A percentile compares a stretch with the other conserved stretches of the same genome.
These are phyloP conservation scores for Megaceryle maxima DNA, from an alignment of 2,113 vertebrate species.

Conservation along the genomic window DNA sequence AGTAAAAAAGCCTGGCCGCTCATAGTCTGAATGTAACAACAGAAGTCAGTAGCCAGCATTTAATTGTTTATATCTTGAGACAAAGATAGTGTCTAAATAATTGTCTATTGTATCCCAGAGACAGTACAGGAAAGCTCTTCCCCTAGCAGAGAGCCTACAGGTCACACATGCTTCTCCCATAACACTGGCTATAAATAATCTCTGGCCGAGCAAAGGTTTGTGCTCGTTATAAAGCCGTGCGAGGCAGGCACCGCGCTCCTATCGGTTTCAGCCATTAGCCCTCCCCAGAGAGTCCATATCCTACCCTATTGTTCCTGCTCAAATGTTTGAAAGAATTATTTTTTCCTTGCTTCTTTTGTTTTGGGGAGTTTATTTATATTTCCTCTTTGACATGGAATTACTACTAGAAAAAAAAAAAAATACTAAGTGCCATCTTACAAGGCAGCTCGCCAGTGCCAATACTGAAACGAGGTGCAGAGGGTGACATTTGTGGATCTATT, in stretches of 20 bases:
- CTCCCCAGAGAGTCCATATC: conserved; percentile 58
- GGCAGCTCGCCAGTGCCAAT: background rate
- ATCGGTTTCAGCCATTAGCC: conserved; percentile 31
- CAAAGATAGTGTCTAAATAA: conserved; percentile 48
- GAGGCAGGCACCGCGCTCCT: background rate
- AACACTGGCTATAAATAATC: conserved; percentile 52
- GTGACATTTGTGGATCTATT: background rate
- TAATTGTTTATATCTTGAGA: conserved; percentile 33
- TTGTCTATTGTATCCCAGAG: conserved; percentile 61
- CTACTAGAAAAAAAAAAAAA: background rate
- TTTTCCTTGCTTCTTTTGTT: conserved; percentile 69
- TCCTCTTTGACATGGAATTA: conserved; percentile 53
- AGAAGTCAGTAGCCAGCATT: background rate
- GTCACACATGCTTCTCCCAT: conserved; percentile 66
- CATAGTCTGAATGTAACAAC: background rate
- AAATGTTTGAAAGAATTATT: conserved; percentile 69
- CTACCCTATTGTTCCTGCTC: conserved; percentile 67
- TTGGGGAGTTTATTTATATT: conserved; percentile 56
- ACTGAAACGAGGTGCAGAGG: background rate
- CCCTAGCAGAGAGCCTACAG: background rate
- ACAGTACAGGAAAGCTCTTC: conserved; percentile 67
- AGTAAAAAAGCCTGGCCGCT: background rate
- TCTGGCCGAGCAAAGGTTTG: background rate
- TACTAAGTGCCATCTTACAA: background rate
- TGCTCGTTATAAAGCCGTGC: background rate